Base-by-base conservation (phyloP, 2,113 vertebrate genomes). In the Leiothrix lutea region DNA sequence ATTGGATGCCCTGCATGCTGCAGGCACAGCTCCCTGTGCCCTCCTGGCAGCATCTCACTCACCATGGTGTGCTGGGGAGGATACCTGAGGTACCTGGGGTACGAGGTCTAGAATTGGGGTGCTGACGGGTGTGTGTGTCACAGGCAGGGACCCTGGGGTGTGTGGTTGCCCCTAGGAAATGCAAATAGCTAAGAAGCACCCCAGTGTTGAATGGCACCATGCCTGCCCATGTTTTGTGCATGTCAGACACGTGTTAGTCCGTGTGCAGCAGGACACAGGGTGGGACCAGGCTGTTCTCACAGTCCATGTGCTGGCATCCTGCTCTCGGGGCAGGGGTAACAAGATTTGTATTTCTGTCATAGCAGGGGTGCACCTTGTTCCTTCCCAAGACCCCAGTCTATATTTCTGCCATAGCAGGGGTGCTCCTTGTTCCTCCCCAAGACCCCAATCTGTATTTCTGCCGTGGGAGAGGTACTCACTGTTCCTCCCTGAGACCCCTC, bases 161-260 rank as follows among this genome's bases (percentile, higher is more conserved):
- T 6, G 11, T 11, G 28, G 53, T 31, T 71, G 31, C 26, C 18
- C n/a, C 26, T 21, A 11, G 35, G 62, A 20, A 38, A 23, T 3
- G 8, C 1, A 1, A 44, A 47, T 26, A 38, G 22, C 50, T 51
- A 40, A 65, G 25, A 36, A 84, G 14, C 13, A 7, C 5, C 8
- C 16, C 1, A 12, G 3, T 26, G 26, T 13, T 45, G 53, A 36
- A 67, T 36, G 35, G 7, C 33, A 29, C 33, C 0, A 0, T 33
- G 60, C 20, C n/a, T 28, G 8, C 36, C 10, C 3, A 4, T 29
- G 45, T 33, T 29, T n/a, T 23, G 6, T 24, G 13, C 15, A 1
- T 0, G 2, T 18, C 3, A 29, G n/a, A 31, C 0, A 0, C 11
- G 31, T 13, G 2, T 54, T 21, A n/a, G 44, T 20, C 16, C 38